Conservation (phyloP, 2,888 invertebrate species). For the Netelia virgata region DNA sequence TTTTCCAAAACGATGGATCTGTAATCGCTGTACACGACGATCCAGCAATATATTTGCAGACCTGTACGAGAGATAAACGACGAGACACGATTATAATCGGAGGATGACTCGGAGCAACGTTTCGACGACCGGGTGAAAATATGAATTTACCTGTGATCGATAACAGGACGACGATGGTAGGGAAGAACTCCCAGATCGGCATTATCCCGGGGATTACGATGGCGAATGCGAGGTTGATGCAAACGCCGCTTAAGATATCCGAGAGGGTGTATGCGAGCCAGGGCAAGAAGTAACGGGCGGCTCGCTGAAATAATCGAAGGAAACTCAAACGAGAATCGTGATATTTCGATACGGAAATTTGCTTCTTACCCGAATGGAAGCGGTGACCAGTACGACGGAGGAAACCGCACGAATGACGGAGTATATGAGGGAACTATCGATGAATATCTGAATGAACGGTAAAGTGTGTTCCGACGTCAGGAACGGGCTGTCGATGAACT, state of each 20-base stretch:
- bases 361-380: too few species aligned
- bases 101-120: background rate
- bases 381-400: too few species aligned
- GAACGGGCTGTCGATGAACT: too few species aligned
- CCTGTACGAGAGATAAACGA: constrained; percentile 19
- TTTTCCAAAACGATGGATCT: constrained; percentile 18
- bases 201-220: background rate
- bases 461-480: too few species aligned
- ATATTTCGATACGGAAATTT: background rate
- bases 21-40: constrained; percentile 46
- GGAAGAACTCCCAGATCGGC: background rate
- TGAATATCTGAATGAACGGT: too few species aligned
- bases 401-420: background rate
- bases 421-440: background rate
- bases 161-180: background rate
- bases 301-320: constrained; percentile 40
- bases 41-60: constrained; percentile 43
- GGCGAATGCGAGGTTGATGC: background rate
- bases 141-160: constrained; percentile 17
- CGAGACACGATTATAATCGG: background rate
- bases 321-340: background rate
- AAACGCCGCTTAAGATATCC: background rate
- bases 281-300: constrained; percentile 36
- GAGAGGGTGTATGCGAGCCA: constrained; percentile 40
- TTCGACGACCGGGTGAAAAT: background rate